Base-by-base conservation (phyloP, 2,113 vertebrate genomes). In the Syngnathoides biaculeatus region DNA sequence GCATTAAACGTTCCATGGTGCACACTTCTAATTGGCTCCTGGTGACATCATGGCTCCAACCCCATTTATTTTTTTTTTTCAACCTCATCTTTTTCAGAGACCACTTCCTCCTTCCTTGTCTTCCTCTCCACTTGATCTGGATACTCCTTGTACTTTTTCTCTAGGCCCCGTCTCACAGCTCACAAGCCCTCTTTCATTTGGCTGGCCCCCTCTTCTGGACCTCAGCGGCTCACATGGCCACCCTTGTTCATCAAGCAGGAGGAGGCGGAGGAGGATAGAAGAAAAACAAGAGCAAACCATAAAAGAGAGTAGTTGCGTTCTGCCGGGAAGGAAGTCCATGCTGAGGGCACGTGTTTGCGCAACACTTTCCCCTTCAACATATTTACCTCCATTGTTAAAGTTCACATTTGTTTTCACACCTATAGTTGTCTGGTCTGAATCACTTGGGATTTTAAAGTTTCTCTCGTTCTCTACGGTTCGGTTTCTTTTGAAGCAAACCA, bases 21-120 rank as follows among this genome's bases (percentile, higher is more conserved):
- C 71, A 69, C 75, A 69, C 80, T 81, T 82, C 35, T 50, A 69
- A 92, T 85, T 90, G 92, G 92, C 79, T 88, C 69, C 64, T 61
- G 71, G 79, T 93, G 93, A 95, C 89, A 92, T 93, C 91, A 94
- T 81, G 83, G 86, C 63, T 86, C 85, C 85, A 78, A 70, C 84
- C 70, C 83, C 69, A 83, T 74, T 74, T 85, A 86, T 85, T 75
- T n/a, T n/a, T n/a, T n/a, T n/a, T n/a, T n/a, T n/a, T n/a, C n/a
- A n/a, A 77, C 74, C 81, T 82, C 84, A 80, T 89, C 84, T 89
- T 87, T 86, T 65, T 59, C 3, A 72, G 77, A 82, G 84, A 65
- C 81, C 38, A 65, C 57, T 67, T 74, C 66, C 68, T 71, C 59
- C 72, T 58, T 75, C 70, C 73, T 69, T 60, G 55, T 60, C 48